A percentile compares a stretch with the other conserved stretches of the same genome.
Evolutionary conservation across 2,797 vertebrate genomes (phyloP).

Genomic region (Smutsia gigantea): DNA sequence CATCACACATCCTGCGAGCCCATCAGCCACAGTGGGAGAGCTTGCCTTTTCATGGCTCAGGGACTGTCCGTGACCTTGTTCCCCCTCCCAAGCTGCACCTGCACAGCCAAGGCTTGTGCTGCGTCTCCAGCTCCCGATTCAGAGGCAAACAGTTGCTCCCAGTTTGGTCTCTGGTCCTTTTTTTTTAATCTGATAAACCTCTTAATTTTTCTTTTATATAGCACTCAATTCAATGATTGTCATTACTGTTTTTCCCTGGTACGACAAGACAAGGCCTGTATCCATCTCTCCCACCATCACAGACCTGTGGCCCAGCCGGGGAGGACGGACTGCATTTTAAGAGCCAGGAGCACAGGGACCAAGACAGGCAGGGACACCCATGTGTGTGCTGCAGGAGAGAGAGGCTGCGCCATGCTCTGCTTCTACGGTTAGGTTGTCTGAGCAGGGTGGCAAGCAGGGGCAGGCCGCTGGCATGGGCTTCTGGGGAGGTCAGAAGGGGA

Average conservation of each 20-base stretch:
- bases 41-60: not conserved
- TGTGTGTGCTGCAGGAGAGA: not conserved
- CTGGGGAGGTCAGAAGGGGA: not conserved
- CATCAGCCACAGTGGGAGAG: not conserved
- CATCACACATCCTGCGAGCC: not conserved
- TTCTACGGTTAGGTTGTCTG: not conserved
- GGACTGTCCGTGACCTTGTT: accelerated
- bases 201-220: not conserved
- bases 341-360: not conserved
- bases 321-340: not conserved
- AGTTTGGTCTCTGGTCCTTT: not conserved
- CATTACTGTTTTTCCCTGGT: not conserved
- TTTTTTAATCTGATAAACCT: not conserved
- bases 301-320: not conserved
- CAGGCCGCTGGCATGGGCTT: not conserved
- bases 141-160: not conserved
- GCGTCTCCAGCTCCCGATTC: no score
- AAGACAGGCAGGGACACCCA: not conserved
- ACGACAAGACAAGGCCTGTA: not conserved
- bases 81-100: not conserved
- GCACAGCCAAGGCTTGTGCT: not conserved
- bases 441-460: not conserved
- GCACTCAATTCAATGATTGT: not conserved
- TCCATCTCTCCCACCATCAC: not conserved
- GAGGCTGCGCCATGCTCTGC: accelerated